Conservation (phyloP, 1,140 invertebrate genomes). For the Cyrtorhinus lividipennis region DNA sequence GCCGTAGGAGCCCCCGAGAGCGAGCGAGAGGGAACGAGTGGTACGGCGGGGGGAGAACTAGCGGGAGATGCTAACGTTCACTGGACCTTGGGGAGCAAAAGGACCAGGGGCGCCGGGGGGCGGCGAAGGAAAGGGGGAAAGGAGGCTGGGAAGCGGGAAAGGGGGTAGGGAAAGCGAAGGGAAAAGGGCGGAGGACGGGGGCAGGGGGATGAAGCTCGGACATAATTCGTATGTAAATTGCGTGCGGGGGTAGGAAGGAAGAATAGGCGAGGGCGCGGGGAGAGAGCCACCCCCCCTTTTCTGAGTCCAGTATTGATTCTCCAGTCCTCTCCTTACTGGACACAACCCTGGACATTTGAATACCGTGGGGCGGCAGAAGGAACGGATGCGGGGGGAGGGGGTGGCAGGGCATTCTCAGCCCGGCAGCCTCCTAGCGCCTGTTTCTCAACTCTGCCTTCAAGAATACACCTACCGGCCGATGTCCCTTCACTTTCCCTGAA, state of each 20-base stretch:
- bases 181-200: background rate
- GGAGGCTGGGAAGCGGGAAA: background rate
- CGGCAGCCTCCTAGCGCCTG: background rate
- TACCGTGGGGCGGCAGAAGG: background rate
- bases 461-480: background rate
- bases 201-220: background rate
- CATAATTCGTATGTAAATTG: conserved; percentile 10
- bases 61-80: conserved; percentile 1
- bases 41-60: too few relatives aligned
- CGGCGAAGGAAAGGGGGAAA: background rate
- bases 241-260: background rate
- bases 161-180: background rate
- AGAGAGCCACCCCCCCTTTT: background rate
- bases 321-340: conserved; percentile 9
- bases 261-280: background rate
- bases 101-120: background rate
- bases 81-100: background rate
- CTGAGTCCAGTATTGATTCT: conserved; percentile 8
- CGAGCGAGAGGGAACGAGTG: background rate
- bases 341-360: conserved; percentile 8
- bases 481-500: too few relatives aligned
- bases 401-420: background rate
- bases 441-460: background rate
- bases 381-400: background rate
- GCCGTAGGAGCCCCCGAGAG: background rate